Evolutionary conservation across 2,113 vertebrate genomes (phyloP).

Genomic region (Neopipo cinnamomea): DNA sequence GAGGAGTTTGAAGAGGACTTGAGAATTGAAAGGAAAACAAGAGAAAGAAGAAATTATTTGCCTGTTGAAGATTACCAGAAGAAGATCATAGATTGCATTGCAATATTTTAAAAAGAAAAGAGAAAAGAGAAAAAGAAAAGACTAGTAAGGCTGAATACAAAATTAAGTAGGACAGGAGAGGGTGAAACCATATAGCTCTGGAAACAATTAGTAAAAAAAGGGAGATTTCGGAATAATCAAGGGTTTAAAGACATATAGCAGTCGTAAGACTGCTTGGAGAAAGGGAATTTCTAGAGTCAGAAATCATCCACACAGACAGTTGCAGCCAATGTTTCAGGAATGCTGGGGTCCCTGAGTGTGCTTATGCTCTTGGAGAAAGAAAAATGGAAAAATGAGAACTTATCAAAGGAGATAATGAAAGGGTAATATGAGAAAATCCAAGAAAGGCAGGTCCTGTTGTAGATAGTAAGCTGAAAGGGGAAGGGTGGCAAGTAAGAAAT

Average conservation of each 20-base stretch:
- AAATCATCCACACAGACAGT: background rate
- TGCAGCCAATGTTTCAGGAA: background rate
- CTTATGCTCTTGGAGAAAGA: background rate
- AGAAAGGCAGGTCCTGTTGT: background rate
- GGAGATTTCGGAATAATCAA: background rate
- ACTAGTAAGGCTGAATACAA: background rate
- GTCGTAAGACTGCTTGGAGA: background rate
- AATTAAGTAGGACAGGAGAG: background rate
- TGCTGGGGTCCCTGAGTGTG: background rate
- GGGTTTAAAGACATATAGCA: fast-evolving
- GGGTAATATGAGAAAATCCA: background rate
- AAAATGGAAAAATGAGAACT: background rate
- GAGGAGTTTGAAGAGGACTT: background rate
- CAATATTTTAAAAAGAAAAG: background rate
- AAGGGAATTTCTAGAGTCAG: background rate
- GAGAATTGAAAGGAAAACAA: background rate
- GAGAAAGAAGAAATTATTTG: background rate
- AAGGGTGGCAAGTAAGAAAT: background rate
- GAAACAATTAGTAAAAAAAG: background rate
- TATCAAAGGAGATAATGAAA: background rate
- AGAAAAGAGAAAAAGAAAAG: background rate
- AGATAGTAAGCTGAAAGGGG: background rate
- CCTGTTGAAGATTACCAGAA: background rate
- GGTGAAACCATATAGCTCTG: background rate
- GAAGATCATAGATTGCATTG: background rate